These are phyloP conservation scores for Nemotelus nigrinus DNA, from an alignment of 2,888 invertebrate species.

Conservation along the genomic window DNA sequence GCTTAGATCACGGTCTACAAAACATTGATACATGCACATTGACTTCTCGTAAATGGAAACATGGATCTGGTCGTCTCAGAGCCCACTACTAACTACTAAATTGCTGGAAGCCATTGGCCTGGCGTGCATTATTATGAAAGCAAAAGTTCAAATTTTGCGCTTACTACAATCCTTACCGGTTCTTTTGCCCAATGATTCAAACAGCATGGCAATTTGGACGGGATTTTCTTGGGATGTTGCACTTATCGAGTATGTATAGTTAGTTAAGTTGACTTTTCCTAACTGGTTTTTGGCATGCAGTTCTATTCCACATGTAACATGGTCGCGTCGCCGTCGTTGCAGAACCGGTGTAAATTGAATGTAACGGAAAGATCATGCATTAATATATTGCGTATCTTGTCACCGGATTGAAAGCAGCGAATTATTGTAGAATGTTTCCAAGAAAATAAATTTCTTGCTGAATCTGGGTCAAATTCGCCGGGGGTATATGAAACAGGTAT, in stretches of 20 bases:
- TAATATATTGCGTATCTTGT: background rate
- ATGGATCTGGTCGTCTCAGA: background rate
- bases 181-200: background rate
- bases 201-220: background rate
- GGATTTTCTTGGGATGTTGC: slow-evolving; percentile 14
- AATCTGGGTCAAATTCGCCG: background rate
- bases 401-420: background rate
- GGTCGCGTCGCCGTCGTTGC: background rate
- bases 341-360: background rate
- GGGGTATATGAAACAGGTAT: too few relatives aligned
- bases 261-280: slow-evolving; percentile 1
- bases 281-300: slow-evolving; percentile 19
- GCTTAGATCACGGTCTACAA: background rate
- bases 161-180: slow-evolving; percentile 46
- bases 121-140: slow-evolving; percentile 50
- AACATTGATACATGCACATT: background rate
- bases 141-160: slow-evolving; percentile 51
- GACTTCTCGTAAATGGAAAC: background rate
- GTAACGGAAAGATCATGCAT: background rate
- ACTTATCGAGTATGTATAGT: background rate
- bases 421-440: background rate
- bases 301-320: background rate
- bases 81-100: background rate
- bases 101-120: slow-evolving; percentile 9
- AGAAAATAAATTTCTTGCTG: background rate